phyloP scores from a whole-genome alignment of 2,113 vertebrate species.

The Bufo gargarizans region DNA sequence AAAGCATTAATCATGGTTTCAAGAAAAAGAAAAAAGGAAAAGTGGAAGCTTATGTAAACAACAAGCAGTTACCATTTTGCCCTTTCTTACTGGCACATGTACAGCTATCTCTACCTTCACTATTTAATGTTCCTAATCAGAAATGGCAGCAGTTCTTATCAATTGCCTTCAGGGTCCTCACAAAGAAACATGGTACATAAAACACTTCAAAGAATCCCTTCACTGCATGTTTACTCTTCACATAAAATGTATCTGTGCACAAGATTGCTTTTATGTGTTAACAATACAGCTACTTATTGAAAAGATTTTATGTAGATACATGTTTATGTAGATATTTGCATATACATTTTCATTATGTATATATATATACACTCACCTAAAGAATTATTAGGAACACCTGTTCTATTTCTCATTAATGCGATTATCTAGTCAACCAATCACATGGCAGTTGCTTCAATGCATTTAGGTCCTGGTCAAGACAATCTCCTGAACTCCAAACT shows the following conservation, averaged over 20 bases:
- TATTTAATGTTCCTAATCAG: constrained; percentile 55
- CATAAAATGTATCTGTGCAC: constrained; percentile 32
- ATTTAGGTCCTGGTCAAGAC: too few species aligned
- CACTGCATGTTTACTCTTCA: constrained; percentile 49
- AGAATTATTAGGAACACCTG: too few species aligned
- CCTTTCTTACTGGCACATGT: constrained; percentile 45
- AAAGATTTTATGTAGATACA: background rate
- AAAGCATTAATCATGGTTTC: background rate
- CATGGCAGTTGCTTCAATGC: too few species aligned
- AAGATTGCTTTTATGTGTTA: constrained; percentile 54
- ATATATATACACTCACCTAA: too few species aligned
- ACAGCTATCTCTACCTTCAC: background rate
- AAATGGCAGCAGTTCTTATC: constrained; percentile 55
- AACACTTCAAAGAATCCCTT: constrained; percentile 49
- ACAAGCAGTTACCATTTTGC: constrained; percentile 34
- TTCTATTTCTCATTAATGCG: too few species aligned
- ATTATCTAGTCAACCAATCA: too few species aligned
- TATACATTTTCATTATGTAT: background rate
- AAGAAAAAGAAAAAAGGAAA: background rate
- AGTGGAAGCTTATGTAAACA: constrained; percentile 11
- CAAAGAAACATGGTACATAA: constrained; percentile 46
- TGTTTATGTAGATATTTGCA: background rate
- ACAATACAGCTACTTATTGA: constrained; percentile 2
- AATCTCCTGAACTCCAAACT: too few species aligned
- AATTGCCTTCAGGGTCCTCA: constrained; percentile 57